Evolutionary conservation across 2,113 vertebrate genomes (phyloP).

Genomic region (Alces alces): DNA sequence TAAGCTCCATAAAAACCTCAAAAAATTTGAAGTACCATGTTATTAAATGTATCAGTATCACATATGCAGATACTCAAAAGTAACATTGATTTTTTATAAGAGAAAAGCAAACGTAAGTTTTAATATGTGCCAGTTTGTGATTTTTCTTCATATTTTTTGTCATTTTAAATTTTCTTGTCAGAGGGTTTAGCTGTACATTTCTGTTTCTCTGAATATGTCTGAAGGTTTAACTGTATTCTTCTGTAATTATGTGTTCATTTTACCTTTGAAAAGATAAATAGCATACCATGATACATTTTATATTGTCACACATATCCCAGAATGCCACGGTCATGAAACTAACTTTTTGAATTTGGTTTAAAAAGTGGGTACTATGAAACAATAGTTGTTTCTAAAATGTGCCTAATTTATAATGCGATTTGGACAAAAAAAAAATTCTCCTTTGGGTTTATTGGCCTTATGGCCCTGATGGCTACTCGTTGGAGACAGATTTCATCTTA

Average conservation of each 20-base stretch:
- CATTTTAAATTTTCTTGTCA: neutral
- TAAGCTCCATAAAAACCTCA: neutral
- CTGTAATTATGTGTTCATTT: neutral
- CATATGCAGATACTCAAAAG: neutral
- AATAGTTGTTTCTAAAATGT: slow-evolving; percentile 8
- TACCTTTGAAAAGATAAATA: slow-evolving; percentile 11
- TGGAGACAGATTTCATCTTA: slow-evolving; percentile 57
- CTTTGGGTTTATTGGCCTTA: slow-evolving; percentile 39
- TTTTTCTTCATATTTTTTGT: neutral
- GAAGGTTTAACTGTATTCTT: neutral
- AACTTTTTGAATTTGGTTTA: neutral
- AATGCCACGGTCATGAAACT: neutral
- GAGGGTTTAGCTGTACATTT: neutral
- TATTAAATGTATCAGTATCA: neutral
- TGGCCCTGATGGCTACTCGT: slow-evolving; percentile 27
- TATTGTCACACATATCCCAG: neutral
- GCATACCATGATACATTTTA: neutral
- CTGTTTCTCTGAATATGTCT: neutral
- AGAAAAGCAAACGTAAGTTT: neutral
- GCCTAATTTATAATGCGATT: slow-evolving; percentile 40
- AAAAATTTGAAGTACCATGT: neutral
- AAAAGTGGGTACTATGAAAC: neutral
- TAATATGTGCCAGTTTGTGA: neutral
- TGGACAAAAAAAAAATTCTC: neutral
- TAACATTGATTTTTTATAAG: neutral